These are phyloP conservation scores for Setophaga kirtlandii DNA, from an alignment of 2,113 vertebrate genomes.

Conservation along the genomic window DNA sequence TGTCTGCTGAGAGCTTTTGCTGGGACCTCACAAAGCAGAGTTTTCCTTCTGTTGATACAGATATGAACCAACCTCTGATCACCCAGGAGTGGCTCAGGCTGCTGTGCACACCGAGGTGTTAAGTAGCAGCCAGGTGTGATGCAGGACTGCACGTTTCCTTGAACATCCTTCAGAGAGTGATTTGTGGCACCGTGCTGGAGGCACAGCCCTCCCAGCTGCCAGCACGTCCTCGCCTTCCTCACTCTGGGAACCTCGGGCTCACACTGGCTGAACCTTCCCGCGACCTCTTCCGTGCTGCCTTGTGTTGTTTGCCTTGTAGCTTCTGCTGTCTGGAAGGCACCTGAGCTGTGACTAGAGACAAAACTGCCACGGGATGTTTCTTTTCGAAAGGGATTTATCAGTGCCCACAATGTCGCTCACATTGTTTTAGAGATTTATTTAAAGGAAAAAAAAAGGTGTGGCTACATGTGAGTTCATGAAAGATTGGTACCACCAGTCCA, in stretches of 20 bases:
- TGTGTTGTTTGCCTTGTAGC: not conserved
- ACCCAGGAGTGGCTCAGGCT: not conserved
- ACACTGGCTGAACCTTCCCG: not conserved
- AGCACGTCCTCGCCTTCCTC: not conserved
- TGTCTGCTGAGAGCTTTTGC: not conserved
- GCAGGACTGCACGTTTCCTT: not conserved
- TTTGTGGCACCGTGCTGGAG: not conserved
- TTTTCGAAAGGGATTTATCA: not conserved
- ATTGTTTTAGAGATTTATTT: not conserved
- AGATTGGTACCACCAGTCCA: not conserved
- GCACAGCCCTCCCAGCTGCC: not conserved
- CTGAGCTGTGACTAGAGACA: not conserved
- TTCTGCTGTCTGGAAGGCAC: not conserved
- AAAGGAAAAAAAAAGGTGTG: rapidly evolving
- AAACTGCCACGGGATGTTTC: not conserved
- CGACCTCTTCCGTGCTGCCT: not conserved
- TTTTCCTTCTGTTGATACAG: not conserved
- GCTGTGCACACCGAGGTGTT: not conserved
- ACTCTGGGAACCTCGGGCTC: rapidly evolving
- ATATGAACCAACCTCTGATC: not conserved
- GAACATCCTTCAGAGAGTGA: not conserved
- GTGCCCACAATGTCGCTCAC: not conserved
- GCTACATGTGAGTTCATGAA: not conserved
- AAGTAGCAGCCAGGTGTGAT: not conserved
- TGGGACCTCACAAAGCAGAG: not conserved